phyloP scores from a whole-genome alignment of 2,113 vertebrate genomes.

The Aphyosemion australe region DNA sequence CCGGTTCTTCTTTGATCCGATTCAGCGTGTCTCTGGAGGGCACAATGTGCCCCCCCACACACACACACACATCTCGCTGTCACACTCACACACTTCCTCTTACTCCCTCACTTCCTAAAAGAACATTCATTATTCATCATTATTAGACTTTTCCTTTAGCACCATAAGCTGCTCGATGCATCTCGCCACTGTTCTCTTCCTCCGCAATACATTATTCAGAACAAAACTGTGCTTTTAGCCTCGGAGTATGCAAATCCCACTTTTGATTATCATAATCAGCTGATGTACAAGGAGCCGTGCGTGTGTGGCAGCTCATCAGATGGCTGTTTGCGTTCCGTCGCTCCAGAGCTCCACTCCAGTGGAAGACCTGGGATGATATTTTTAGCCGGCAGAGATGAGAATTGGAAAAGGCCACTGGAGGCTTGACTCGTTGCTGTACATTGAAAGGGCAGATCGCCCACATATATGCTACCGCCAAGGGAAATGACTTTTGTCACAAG shows the following conservation, averaged over 20 bases:
- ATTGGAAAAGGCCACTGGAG: conserved; percentile 66
- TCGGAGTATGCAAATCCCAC: conserved; percentile 74
- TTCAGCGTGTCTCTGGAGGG: conserved; percentile 57
- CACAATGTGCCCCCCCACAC: conserved; percentile 37
- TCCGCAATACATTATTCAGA: conserved; percentile 74
- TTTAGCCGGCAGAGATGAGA: conserved; percentile 57
- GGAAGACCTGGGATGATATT: conserved; percentile 62
- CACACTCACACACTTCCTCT: conserved; percentile 36
- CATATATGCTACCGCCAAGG: conserved; percentile 62
- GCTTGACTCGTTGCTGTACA: conserved; percentile 64
- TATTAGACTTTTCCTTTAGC: conserved; percentile 71
- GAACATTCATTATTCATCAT: conserved; percentile 73
- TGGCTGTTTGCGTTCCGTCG: conserved; percentile 64
- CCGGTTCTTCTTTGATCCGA: conserved; percentile 58
- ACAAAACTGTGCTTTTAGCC: conserved; percentile 73
- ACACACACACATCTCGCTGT: conserved; percentile 15
- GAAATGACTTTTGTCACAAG: conserved; percentile 40
- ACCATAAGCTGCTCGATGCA: conserved; percentile 64
- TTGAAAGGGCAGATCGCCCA: conserved; percentile 75
- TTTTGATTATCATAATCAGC: conserved; percentile 77
- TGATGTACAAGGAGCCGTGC: conserved; percentile 48
- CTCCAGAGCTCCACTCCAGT: conserved; percentile 47
- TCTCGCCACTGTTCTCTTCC: conserved; percentile 62
- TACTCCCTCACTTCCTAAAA: conserved; percentile 50
- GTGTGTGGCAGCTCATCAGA: conserved; percentile 35